phyloP scores from a whole-genome alignment of 2,888 invertebrate species.

The Phyto melanocephala region DNA sequence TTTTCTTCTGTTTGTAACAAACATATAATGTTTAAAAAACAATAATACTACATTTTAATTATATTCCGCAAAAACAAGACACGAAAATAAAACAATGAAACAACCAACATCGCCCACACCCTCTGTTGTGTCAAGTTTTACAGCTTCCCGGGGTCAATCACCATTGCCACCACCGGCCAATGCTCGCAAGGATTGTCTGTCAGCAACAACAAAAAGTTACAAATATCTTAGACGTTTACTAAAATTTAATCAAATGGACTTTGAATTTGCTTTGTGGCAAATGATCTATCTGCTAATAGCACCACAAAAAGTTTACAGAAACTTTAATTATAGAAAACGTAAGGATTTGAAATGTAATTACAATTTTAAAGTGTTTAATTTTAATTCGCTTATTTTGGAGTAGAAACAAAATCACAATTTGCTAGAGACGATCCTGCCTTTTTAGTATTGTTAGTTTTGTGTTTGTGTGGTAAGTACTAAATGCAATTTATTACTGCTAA shows the following conservation, averaged over 20 bases:
- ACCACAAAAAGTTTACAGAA: slow-evolving; percentile 97
- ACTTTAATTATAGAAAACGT: slow-evolving; percentile 99
- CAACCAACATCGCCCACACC: slow-evolving; percentile 83
- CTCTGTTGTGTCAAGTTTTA: slow-evolving; percentile 74
- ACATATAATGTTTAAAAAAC: slow-evolving; percentile 9
- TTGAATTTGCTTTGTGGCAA: slow-evolving; percentile 99
- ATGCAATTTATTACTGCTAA: not conserved
- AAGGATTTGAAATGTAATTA: too few species aligned
- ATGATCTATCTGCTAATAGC: slow-evolving; percentile 96
- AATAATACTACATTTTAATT: not conserved
- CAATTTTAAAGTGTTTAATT: not conserved
- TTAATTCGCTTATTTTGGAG: slow-evolving; percentile 71
- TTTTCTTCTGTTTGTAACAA: not conserved
- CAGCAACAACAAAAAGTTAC: slow-evolving; percentile 92
- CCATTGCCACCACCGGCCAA: slow-evolving; percentile 85
- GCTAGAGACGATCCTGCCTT: slow-evolving; percentile 99
- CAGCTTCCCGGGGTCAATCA: slow-evolving; percentile 81
- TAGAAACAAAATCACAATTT: slow-evolving; percentile 98
- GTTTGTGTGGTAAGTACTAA: slow-evolving; percentile 84
- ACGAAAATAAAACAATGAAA: slow-evolving; percentile 79
- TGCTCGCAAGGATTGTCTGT: slow-evolving; percentile 85
- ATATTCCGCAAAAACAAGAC: not conserved
- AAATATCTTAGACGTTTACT: slow-evolving; percentile 91
- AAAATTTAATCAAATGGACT: slow-evolving; percentile 98
- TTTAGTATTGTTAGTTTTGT: slow-evolving; percentile 91